Conservation (phyloP, 2,797 vertebrate genomes). For the Heteromormyrus szaboi region DNA sequence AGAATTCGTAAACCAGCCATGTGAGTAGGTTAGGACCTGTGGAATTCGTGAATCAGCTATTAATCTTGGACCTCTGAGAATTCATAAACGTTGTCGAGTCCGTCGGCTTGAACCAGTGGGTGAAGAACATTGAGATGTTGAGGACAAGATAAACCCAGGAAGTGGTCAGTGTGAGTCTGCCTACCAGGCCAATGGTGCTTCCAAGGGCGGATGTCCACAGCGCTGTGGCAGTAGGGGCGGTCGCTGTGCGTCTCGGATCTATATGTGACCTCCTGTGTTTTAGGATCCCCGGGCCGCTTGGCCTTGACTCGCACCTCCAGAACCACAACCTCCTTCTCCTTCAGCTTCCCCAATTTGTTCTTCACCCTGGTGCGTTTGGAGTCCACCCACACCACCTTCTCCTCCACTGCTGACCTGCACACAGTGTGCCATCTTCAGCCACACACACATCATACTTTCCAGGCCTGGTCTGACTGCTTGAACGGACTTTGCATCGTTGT, state of each 20-base stretch:
- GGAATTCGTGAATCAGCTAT: background rate
- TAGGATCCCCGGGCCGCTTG: conserved; percentile 57
- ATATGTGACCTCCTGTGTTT: conserved; percentile 63
- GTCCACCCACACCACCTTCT: conserved; percentile 67
- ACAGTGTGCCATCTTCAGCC: background rate
- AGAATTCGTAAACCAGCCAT: background rate
- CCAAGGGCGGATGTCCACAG: conserved; percentile 62
- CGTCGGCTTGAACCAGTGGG: background rate
- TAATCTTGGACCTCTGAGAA: background rate
- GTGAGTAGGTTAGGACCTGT: background rate
- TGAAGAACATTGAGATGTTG: background rate
- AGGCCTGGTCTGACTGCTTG: background rate
- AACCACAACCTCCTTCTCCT: conserved; percentile 64
- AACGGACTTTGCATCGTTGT: background rate
- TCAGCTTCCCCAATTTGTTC: conserved; percentile 62
- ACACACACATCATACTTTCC: background rate
- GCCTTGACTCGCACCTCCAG: conserved; percentile 68
- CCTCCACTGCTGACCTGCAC: conserved; percentile 63
- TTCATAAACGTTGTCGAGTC: background rate
- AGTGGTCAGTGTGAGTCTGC: background rate
- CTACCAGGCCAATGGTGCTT: conserved; percentile 49
- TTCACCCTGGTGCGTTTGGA: conserved; percentile 62
- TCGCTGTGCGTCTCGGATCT: conserved; percentile 67
- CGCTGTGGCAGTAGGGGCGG: conserved; percentile 61
- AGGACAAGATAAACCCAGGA: background rate